Conservation (phyloP, 1,140 invertebrate species). For the Pentalonia nigronervosa region DNA sequence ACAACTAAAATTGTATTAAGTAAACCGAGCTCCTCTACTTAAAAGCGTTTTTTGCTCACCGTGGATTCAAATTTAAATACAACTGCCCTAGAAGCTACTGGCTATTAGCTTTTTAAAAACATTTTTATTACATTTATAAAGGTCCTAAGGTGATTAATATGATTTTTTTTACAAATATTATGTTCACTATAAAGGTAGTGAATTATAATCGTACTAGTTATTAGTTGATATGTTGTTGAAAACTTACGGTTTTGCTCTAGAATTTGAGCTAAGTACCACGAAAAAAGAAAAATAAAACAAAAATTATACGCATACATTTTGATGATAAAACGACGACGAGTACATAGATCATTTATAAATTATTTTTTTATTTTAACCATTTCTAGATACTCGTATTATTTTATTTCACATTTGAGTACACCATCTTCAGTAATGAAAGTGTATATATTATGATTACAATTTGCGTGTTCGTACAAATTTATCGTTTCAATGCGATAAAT, state of each 20-base stretch:
- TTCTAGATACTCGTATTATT: not conserved
- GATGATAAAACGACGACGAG: not conserved
- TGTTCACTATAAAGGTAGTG: not conserved
- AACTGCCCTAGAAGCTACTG: not conserved
- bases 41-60: not conserved
- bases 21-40: not conserved
- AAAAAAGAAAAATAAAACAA: constrained; percentile 70
- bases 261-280: constrained; percentile 79
- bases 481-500: not conserved
- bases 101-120: not conserved
- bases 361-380: not conserved
- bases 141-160: not conserved
- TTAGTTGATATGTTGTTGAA: not conserved
- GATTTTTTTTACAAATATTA: not conserved
- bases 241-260: constrained; percentile 86
- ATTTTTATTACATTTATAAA: not conserved
- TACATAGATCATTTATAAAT: not conserved
- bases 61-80: not conserved
- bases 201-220: not conserved
- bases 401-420: not conserved
- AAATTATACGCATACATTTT: constrained; percentile 16
- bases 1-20: not conserved
- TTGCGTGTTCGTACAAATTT: not conserved
- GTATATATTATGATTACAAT: too few species aligned
- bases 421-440: too few species aligned